These are phyloP conservation scores for Aleiodes testaceus DNA, from an alignment of 2,888 invertebrate species.

Conservation along the genomic window DNA sequence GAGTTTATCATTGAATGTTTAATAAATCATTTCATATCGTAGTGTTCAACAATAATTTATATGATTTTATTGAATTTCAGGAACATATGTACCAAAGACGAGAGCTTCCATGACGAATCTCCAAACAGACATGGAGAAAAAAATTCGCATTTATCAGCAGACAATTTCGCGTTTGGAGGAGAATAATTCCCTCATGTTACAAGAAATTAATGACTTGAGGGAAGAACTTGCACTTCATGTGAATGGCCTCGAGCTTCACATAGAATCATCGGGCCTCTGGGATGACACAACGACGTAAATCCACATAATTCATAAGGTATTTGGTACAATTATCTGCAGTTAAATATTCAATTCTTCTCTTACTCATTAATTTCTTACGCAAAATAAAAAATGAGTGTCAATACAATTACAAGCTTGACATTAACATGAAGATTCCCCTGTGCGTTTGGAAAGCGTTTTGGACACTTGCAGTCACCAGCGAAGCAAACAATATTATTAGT, in stretches of 20 bases:
- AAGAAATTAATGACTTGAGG: conserved; percentile 56
- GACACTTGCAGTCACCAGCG: conserved; percentile 63
- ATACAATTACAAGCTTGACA: conserved; percentile 48
- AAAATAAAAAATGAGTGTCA: conserved; percentile 40
- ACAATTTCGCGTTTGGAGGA: conserved; percentile 59
- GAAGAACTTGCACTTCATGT: conserved; percentile 54
- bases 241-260: conserved; percentile 52
- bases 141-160: conserved; percentile 54
- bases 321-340: neutral
- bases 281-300: conserved; percentile 45
- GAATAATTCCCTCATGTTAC: conserved; percentile 57
- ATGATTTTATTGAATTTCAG: conserved; percentile 36
- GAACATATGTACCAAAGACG: conserved; percentile 52
- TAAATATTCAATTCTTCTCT: no score
- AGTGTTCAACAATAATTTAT: no score
- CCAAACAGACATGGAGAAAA: conserved; percentile 52
- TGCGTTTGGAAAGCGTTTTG: conserved; percentile 51
- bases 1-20: conserved; percentile 29
- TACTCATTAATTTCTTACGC: neutral
- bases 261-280: conserved; percentile 56
- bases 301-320: neutral
- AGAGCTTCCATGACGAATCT: conserved; percentile 50
- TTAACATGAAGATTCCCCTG: conserved; percentile 48
- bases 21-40: neutral
- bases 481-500: conserved; percentile 63